Base-by-base conservation (phyloP, 2,888 invertebrate species). In the Amphipyra berbera region DNA sequence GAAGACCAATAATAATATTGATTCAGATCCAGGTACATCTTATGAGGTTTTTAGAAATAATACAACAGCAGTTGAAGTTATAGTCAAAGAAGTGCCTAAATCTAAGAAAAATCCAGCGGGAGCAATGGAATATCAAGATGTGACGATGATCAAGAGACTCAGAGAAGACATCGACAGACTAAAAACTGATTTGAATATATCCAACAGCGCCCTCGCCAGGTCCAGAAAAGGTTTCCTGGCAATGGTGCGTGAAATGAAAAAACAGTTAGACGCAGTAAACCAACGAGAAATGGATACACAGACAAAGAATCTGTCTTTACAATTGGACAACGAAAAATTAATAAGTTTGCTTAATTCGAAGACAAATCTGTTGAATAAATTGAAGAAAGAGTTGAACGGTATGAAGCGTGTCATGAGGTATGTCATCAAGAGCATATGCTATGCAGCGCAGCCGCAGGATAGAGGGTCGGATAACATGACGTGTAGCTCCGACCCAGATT, bases 311-410 rank as follows among this genome's bases (percentile, higher is more conserved):
- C 55, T 91, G 49, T 61, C 69, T 8, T 66, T 92, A 55, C 88
- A 87, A 66, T 70, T 94, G 42, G 94, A 94, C 55, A 93, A 92
- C 52, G 90, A 92, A 64, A 94, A 92, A 79, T 73, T 93, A 15
- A 88, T 81, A 61, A 79, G 84, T 14, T 57, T 88, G 12, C 69
- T 93, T n/a, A 83, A 86, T 6, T 88, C 87, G 0, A 93, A 91
- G 82, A 78, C 85, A 10, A 88, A 85, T 73, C 68, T 90, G 48
- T 66, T 90, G 2, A 72, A 66, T 13, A 91, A 84, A 78, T 74
- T 93, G 14, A 88, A 86, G 68, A 91, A 86, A 47, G 93, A 94
- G 73, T 66, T 93, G 54, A 49, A 67, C 1, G 84, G 63, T 49
- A 83, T 92, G 78, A 93, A 86, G 64, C 81, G 86, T 6, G 72